These are phyloP conservation scores for Drosophila prolongata DNA, from an alignment of 2,888 invertebrate species.

Conservation along the genomic window DNA sequence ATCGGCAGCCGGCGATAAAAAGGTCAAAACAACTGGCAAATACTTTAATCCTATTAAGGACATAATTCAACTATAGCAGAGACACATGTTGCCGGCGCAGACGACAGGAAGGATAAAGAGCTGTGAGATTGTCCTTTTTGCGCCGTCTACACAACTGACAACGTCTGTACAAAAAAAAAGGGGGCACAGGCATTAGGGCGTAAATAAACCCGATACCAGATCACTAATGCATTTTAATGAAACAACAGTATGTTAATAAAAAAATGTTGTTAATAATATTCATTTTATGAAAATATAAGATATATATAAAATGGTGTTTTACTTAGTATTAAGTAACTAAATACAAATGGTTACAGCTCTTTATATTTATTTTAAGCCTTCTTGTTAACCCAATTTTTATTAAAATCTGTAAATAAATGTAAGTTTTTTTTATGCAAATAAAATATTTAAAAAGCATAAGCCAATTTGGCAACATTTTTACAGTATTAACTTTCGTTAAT, in stretches of 20 bases:
- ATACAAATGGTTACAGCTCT: no score
- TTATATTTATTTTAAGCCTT: no score
- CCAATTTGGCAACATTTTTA: no score
- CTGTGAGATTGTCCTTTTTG: slow-evolving; percentile 72
- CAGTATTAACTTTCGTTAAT: no score
- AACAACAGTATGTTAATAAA: background rate
- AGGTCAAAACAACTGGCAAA: slow-evolving; percentile 76
- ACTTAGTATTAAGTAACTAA: no score
- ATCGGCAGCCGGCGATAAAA: slow-evolving; percentile 63
- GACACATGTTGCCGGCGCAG: slow-evolving; percentile 81
- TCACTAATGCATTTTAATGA: slow-evolving; percentile 2
- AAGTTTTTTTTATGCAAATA: no score
- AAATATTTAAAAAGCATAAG: no score
- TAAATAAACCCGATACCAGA: slow-evolving; percentile 11
- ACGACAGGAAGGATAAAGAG: slow-evolving; percentile 77
- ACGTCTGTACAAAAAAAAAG: slow-evolving; percentile 22
- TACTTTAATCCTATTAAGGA: slow-evolving; percentile 83
- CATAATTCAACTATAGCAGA: slow-evolving; percentile 84
- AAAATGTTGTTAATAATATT: background rate
- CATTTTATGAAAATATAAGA: no score
- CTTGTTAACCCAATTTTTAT: no score
- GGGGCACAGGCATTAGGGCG: slow-evolving; percentile 16
- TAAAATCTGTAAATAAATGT: no score
- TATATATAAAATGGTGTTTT: no score
- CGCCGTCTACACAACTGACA: slow-evolving; percentile 41